A percentile compares a stretch with the other conserved stretches of the same genome.
phyloP scores from a whole-genome alignment of 2,797 vertebrate species.

The Argyrosomus regius region DNA sequence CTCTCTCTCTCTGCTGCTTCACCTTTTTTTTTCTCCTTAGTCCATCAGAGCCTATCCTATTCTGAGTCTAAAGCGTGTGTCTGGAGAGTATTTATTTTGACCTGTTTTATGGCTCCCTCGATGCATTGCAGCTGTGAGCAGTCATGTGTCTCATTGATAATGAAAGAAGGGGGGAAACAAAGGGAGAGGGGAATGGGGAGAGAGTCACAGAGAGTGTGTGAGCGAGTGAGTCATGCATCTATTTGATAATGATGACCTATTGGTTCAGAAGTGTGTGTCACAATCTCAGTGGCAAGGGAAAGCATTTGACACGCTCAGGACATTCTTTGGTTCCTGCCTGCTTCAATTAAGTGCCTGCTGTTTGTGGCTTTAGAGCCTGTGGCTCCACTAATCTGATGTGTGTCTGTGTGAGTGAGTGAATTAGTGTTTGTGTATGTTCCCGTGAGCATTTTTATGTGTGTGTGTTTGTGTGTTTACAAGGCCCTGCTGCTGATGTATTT shows the following conservation, averaged over 20 bases:
- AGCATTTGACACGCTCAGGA: conserved; percentile 72
- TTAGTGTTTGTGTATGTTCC: conserved; percentile 31
- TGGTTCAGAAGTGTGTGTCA: conserved; percentile 68
- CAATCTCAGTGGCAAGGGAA: conserved; percentile 56
- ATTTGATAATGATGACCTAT: conserved; percentile 81
- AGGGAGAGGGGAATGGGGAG: conserved; percentile 20
- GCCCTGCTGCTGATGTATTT: conserved; percentile 65
- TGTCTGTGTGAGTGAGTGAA: conserved; percentile 48
- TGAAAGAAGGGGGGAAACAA: conserved; percentile 48
- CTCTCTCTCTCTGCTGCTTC: not conserved
- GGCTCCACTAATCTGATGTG: conserved; percentile 72
- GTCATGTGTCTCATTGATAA: conserved; percentile 78
- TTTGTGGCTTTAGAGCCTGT: conserved; percentile 77
- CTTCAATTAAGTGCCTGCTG: conserved; percentile 86
- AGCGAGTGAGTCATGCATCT: conserved; percentile 58
- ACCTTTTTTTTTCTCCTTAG: conserved; percentile 14
- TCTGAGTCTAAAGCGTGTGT: conserved; percentile 45
- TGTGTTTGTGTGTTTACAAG: conserved; percentile 26
- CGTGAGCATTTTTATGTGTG: not conserved
- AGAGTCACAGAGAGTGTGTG: conserved; percentile 22
- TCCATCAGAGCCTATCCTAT: conserved; percentile 48
- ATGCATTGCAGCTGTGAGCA: conserved; percentile 70
- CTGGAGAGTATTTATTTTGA: conserved; percentile 68
- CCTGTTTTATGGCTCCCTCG: conserved; percentile 64
- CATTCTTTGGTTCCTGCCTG: conserved; percentile 77